Base-by-base conservation (phyloP, 1,140 invertebrate genomes). In the Hyles vespertilio region DNA sequence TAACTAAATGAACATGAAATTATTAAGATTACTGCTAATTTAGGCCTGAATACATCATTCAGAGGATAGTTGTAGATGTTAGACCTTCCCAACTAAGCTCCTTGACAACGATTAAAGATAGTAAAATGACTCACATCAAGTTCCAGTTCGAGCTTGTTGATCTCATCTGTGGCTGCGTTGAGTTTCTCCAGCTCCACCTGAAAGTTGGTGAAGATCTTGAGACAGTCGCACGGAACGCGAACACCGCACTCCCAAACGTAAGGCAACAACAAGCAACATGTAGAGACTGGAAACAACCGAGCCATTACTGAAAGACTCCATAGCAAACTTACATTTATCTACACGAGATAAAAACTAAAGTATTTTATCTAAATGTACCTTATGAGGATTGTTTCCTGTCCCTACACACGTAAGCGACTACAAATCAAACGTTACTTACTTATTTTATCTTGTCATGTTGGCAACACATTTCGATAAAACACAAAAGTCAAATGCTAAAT, bases 161-260 rank as follows among this genome's bases (percentile, higher is more conserved):
- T 98, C 81, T 98, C 95, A 89, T 98, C 96, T 36, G 97, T 98
- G 34, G 97, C 96, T 72, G 94, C 96, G 85, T 99, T 99, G 61
- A 99, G 88, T 79, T 96, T 96, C 89, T 99, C 98, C 77, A 99
- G 90, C 89, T 99, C 98, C 72, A 97, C 93, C 95, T 98, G 92
- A 64, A 93, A 89, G 52, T 67, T 70, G 60, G 70, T 70, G 57
- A 86, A 85, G 36, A 67, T 79, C 60, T 85, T 88, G 45, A 87
- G 71, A 77, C 85, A 85, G 50, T 88, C 81, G 65, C 82, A 86
- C 12, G 81, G 75, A 43, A 86, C 83, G 4, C 63, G 57, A 44
- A 78, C 78, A 33, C 56, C 12, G 52, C 65, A 79, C 47, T 81
- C 79, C 73, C 74, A 81, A 58, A 74, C 74, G 57, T 85, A 77